Percentiles rank a stretch among this genome's conserved stretches.
Evolutionary conservation across 2,113 vertebrate genomes (phyloP).

Genomic region (Myotis brandtii): DNA sequence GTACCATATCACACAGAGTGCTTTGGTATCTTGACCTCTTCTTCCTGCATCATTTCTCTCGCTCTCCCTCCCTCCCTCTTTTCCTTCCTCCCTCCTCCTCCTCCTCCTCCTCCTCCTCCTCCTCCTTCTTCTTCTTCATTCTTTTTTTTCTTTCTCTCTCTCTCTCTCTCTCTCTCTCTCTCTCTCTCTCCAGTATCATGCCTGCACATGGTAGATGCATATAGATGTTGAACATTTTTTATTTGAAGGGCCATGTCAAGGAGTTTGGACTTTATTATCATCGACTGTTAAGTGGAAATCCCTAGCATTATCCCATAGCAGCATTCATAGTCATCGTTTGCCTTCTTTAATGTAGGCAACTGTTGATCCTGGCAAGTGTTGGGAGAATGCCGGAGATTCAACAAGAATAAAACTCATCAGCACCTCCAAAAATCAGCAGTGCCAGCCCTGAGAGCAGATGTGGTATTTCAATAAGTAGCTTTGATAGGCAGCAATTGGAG

Average conservation of each 20-base stretch:
- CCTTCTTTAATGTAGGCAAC: neutral
- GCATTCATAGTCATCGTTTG: neutral
- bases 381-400: neutral
- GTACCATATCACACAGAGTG: neutral
- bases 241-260: neutral
- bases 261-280: neutral
- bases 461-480: neutral
- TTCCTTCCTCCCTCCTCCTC: neutral
- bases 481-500: neutral
- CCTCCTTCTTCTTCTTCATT: neutral
- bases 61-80: too few species aligned
- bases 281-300: neutral
- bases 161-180: neutral
- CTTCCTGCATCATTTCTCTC: neutral
- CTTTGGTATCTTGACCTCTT: neutral
- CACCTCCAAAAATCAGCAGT: neutral
- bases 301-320: neutral
- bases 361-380: neutral
- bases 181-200: neutral
- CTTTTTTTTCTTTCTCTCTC: neutral
- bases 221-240: neutral
- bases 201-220: neutral
- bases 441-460: neutral
- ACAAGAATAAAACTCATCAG: neutral
- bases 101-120: neutral